phyloP scores from a whole-genome alignment of 2,797 vertebrate species.

The Chloroceryle amazona region DNA sequence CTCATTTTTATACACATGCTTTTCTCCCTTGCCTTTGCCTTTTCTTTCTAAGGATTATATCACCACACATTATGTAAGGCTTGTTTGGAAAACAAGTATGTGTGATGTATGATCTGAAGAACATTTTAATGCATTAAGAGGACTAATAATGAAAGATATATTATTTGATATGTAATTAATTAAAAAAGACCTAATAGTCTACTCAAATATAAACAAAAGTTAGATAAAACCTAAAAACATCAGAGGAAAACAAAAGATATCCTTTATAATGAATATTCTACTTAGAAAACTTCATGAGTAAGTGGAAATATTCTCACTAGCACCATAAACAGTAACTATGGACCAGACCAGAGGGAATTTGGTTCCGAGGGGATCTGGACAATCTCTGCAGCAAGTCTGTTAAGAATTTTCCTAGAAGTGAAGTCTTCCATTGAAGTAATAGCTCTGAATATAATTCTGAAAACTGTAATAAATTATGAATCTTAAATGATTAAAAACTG shows the following conservation, averaged over 20 bases:
- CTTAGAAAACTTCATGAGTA: slow-evolving; percentile 1
- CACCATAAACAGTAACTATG: not conserved
- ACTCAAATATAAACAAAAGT: not conserved
- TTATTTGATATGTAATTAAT: slow-evolving; percentile 23
- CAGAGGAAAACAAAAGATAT: not conserved
- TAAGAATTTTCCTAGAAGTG: not conserved
- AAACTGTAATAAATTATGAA: not conserved
- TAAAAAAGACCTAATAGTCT: not conserved
- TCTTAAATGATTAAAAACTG: not conserved
- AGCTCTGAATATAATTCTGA: not conserved
- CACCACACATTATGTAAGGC: not conserved
- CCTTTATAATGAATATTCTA: not conserved
- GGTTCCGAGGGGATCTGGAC: not conserved
- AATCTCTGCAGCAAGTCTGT: not conserved
- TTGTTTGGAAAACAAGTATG: slow-evolving; percentile 26
- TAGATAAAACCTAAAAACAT: not conserved
- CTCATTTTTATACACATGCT: not conserved
- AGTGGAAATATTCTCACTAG: slow-evolving; percentile 4
- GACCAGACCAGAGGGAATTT: not conserved
- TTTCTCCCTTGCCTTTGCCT: not conserved
- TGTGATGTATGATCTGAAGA: slow-evolving; percentile 20
- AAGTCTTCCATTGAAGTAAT: not conserved
- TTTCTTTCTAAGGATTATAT: not conserved
- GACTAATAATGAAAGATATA: slow-evolving; percentile 27
- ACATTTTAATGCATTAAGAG: slow-evolving; percentile 43